A percentile compares a stretch with the other conserved stretches of the same genome.
Conservation (phyloP, 2,113 vertebrate species). For the Rattus rattus region DNA sequence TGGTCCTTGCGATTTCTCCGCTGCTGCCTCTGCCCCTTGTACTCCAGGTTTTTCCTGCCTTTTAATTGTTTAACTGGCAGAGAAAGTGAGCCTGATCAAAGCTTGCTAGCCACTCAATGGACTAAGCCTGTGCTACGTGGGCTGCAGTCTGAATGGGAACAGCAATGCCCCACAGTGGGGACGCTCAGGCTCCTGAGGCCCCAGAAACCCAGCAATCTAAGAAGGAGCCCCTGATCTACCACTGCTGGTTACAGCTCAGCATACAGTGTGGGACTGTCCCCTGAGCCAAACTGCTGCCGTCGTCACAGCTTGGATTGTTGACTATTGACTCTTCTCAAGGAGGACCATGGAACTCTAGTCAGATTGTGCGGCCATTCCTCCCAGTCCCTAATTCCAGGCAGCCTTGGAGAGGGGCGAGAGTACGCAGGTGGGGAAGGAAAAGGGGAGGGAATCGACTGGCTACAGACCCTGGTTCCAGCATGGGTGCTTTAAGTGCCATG, state of each 20-base stretch:
- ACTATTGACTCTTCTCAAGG: not conserved
- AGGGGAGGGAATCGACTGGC: not conserved
- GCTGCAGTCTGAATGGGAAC: not conserved
- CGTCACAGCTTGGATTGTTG: not conserved
- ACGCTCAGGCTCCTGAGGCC: not conserved
- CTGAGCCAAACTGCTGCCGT: not conserved
- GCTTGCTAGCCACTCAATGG: not conserved
- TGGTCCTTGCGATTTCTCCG: not conserved
- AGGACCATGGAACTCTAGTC: not conserved
- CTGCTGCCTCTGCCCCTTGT: not conserved
- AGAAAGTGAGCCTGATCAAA: not conserved
- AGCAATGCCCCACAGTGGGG: not conserved
- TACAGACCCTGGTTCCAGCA: not conserved
- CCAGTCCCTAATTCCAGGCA: not conserved
- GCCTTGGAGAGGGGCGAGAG: not conserved
- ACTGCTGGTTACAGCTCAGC: not conserved
- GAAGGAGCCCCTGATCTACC: not conserved
- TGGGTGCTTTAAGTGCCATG: not conserved
- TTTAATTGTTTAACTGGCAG: not conserved
- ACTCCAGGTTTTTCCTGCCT: not conserved
- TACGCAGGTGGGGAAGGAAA: not conserved
- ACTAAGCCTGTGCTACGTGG: not conserved
- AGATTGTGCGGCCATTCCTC: not conserved
- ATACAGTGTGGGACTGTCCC: not conserved
- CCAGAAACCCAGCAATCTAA: not conserved